Base-by-base conservation (phyloP, 1,140 invertebrate species). In the Episyrphus balteatus region DNA sequence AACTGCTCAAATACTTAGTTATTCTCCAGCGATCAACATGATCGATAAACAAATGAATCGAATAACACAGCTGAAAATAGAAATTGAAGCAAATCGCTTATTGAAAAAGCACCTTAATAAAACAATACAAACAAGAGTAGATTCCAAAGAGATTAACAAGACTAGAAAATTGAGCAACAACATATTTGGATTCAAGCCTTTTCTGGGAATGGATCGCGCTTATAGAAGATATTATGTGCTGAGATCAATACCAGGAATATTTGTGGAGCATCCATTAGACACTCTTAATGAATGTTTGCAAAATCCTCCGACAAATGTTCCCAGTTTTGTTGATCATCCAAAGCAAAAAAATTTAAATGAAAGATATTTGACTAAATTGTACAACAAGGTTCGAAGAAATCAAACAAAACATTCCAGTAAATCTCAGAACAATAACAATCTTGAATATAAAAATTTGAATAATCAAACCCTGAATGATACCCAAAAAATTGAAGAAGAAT, bases 31-130 rank as follows among this genome's bases (percentile, higher is more conserved):
- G 19, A 73, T 92, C 11, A 90, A 94, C 63, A 62, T 84, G 3
- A 81, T 96, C 15, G 92, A 97, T 55, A 91, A 96, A 58, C 78
- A 80, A 41, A 75, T 83, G 50, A 90, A 93, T 32, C 83, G 86
- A 54, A 64, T 82, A 37, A 76, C 77, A 53, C 76, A 82, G 58
- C 70, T 78, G 0, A 84, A 79, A 57, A 72, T 73, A 14, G 80
- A 88, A 40, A 62, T 91, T 1, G 79, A 83, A 51, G 72, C 75
- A 21, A 76, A 75, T 53, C 71, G 75, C 5, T 70, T 79, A 53
- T 70, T 77, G 44, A 73, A 79, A 51, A 73, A 78, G 33, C 66
- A 76, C 44, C 54, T 76, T 1, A 74, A 74, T 42, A 61, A 66
- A 10, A 73, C 74, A 43, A 69, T 79, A 32, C 78, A 81, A 45